These are phyloP conservation scores for Grapholita molesta DNA, from an alignment of 1,140 invertebrate species.

Conservation along the genomic window DNA sequence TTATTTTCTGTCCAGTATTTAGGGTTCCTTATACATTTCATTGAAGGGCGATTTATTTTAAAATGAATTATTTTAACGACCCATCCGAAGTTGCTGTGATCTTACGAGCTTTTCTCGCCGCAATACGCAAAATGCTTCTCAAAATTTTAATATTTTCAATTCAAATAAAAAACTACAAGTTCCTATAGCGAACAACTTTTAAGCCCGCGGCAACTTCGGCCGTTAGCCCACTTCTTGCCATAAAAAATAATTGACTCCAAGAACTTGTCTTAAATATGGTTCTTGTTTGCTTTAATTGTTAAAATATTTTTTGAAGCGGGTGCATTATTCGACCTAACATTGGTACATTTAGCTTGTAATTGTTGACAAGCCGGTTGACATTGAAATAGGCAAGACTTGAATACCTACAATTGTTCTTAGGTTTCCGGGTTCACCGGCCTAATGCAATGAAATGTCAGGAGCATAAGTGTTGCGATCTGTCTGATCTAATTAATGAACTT, in stretches of 20 bases:
- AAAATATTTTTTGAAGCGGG: neutral
- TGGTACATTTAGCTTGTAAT: neutral
- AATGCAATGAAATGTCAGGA: conserved; percentile 60
- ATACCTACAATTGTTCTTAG: conserved; percentile 31
- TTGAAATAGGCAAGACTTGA: conserved; percentile 19
- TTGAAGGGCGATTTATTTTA: neutral
- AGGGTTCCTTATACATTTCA: neutral
- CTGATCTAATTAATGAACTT: conserved; percentile 65
- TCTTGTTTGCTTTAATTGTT: neutral
- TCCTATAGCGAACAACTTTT: no score
- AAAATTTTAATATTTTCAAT: no score
- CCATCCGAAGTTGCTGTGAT: no score
- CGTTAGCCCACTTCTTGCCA: no score
- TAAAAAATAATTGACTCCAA: neutral
- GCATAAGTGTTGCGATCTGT: conserved; percentile 40
- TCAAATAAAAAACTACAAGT: no score
- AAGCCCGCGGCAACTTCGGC: no score
- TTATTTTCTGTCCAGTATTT: neutral
- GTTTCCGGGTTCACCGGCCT: conserved; percentile 63
- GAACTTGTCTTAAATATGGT: neutral
- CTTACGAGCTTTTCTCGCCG: no score
- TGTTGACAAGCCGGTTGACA: neutral
- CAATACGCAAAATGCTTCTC: no score
- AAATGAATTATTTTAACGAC: neutral
- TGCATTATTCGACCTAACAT: neutral